phyloP scores from a whole-genome alignment of 2,888 invertebrate genomes.

The Antheraea yamamai region DNA sequence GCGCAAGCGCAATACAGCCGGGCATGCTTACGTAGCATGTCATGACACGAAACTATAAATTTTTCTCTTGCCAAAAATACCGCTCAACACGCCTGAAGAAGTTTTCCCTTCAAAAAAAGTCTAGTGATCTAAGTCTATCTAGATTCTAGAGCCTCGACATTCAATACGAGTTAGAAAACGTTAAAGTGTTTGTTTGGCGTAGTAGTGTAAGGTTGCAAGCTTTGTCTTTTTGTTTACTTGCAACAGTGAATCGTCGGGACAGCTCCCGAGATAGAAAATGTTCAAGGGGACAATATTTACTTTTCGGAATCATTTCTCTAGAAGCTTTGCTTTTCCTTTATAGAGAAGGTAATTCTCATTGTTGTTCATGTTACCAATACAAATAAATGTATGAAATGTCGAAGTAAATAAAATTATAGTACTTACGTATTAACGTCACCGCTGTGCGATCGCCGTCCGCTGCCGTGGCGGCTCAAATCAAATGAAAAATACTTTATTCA shows the following conservation, averaged over 20 bases:
- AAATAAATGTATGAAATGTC: not conserved
- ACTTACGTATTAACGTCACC: too few relatives aligned
- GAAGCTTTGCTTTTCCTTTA: conserved; percentile 2
- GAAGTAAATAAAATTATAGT: not conserved
- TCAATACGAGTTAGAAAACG: not conserved
- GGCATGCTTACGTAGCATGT: too few relatives aligned
- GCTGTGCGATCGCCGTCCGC: too few relatives aligned
- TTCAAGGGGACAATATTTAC: conserved; percentile 32
- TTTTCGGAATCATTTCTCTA: conserved; percentile 22
- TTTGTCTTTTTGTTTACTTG: conserved; percentile 27
- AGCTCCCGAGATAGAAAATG: conserved; percentile 36
- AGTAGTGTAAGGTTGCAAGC: conserved; percentile 28
- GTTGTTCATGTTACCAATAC: not conserved
- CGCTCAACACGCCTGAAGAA: too few relatives aligned
- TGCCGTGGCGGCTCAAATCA: too few relatives aligned
- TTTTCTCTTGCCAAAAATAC: too few relatives aligned
- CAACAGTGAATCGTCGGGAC: conserved; percentile 23
- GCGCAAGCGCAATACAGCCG: too few relatives aligned
- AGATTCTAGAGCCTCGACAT: not conserved
- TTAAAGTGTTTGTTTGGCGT: conserved; percentile 23
- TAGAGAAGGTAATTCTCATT: not conserved
- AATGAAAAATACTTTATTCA: too few relatives aligned
- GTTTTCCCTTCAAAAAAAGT: too few relatives aligned
- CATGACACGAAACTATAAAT: too few relatives aligned
- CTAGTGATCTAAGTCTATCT: not conserved